Evolutionary conservation across 2,113 vertebrate species (phyloP), one percentile per base, ranked within the genome.

Genomic region (Phodopus roborovskii): DNA sequence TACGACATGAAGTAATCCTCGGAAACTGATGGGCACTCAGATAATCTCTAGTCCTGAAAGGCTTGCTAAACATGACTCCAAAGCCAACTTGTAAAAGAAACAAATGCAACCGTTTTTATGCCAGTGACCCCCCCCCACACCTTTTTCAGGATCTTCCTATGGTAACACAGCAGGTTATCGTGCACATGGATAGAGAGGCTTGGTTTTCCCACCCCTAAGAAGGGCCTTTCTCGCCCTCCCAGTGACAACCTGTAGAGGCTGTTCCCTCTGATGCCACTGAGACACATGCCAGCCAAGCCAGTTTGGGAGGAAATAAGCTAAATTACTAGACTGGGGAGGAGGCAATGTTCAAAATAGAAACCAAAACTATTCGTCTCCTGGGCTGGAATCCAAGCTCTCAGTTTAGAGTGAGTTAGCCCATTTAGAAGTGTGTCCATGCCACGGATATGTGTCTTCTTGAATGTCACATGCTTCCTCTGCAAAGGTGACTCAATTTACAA

Each of bases 251-350:
- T 53, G n/a, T 7, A 26, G 66, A 48, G 28, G 16, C 85, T 78
- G 45, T 75, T 82, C 26, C 60, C 39, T 56, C 42, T 66, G 73
- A 91, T 62, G 45, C 77, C 11, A 0, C n/a, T 56, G n/a, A 39
- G 73, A 53, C 26, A 62, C 28, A 68, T 45, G 45, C 24, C 79
- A 95, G 83, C 62, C 87, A 84, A 78, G 64, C 56, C 64, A 39
- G 16, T 62, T 92, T 84, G 0, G 33, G 85, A 75, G 62, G 58
- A 79, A 94, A 92, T 42, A 93, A 94, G n/a, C 58, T 45, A 85
- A 93, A 89, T 94, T 95, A 39, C 95, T 96, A 96, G 95, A 95
- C 89, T 84, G 91, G 60, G 86, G 88, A 94, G 71, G 74, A 84
- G 93, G 39, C 24, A 16, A 73, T 90, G 26, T 88, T 94, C 75